A percentile compares a stretch with the other conserved stretches of the same genome.
Evolutionary conservation across 2,113 vertebrate species (phyloP).

Genomic region (Cercopithecus mona): DNA sequence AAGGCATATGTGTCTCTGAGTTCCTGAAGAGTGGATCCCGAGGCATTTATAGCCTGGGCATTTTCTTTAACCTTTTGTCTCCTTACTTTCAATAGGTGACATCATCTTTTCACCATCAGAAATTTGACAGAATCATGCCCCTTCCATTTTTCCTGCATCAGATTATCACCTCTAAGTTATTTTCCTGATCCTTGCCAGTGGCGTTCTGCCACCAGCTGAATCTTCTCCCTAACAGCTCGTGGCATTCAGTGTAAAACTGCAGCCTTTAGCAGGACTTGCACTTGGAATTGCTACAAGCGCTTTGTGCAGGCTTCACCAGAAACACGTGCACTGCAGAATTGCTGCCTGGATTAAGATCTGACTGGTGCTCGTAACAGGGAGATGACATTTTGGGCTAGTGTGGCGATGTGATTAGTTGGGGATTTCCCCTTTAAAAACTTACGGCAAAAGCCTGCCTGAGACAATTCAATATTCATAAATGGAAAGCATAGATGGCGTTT

Average conservation of each 20-base stretch:
- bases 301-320: slow-evolving; percentile 3
- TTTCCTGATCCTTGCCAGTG: slow-evolving; percentile 4
- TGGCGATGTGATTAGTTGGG: background rate
- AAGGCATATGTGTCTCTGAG: background rate
- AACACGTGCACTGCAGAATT: background rate
- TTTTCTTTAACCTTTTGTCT: background rate
- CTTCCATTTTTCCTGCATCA: slow-evolving; percentile 31
- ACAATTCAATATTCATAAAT: slow-evolving; percentile 75
- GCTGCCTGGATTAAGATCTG: background rate
- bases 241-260: background rate
- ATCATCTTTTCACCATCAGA: background rate
- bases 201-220: slow-evolving; percentile 26
- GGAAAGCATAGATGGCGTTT: slow-evolving; percentile 65
- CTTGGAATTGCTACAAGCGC: background rate
- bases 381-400: background rate
- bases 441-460: slow-evolving; percentile 44
- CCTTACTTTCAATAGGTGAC: background rate
- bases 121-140: slow-evolving; percentile 36
- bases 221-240: background rate
- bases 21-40: background rate
- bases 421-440: slow-evolving; percentile 59
- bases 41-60: background rate
- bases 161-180: slow-evolving; percentile 44
- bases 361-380: background rate
- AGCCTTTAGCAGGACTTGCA: background rate